Percentiles rank a stretch among this genome's conserved stretches.
These are phyloP conservation scores for Sinopyrophorus schimmeli DNA, from an alignment of 2,888 invertebrate species.

Conservation along the genomic window DNA sequence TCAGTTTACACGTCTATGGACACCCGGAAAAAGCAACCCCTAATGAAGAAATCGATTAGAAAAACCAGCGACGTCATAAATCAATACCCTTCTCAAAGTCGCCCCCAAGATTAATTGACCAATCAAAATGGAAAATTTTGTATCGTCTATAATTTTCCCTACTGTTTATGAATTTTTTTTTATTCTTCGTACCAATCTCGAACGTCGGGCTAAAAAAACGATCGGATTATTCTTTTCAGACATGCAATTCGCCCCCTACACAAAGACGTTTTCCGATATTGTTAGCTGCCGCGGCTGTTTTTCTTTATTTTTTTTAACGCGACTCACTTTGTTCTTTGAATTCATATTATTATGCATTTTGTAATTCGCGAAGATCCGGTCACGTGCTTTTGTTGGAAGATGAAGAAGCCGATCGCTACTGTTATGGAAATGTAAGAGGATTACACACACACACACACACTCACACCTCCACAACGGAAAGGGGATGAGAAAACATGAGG, in stretches of 20 bases:
- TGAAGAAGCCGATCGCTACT: constrained; percentile 34
- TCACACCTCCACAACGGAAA: too few relatives aligned
- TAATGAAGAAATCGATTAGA: constrained; percentile 48
- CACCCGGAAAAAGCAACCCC: constrained; percentile 42
- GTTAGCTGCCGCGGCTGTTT: not conserved
- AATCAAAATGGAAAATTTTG: constrained; percentile 14
- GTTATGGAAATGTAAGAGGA: constrained; percentile 30
- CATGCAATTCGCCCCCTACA: too few relatives aligned
- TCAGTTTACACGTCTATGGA: constrained; percentile 51
- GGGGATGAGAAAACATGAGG: constrained; percentile 27
- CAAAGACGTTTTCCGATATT: constrained; percentile 9
- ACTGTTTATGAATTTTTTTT: constrained; percentile 20
- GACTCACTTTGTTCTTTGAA: too few relatives aligned
- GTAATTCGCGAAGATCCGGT: constrained; percentile 36
- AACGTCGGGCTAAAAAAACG: constrained; percentile 44
- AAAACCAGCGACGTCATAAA: constrained; percentile 23
- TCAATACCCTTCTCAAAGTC: constrained; percentile 19
- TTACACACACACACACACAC: too few relatives aligned
- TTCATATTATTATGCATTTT: constrained; percentile 38
- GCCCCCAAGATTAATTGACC: constrained; percentile 14
- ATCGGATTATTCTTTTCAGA: constrained; percentile 42
- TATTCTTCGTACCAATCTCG: too few relatives aligned
- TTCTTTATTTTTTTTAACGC: constrained; percentile 1
- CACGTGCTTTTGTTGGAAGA: constrained; percentile 36
- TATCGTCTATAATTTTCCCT: constrained; percentile 14